These are phyloP conservation scores for Achatina immaculata DNA, from an alignment of 1,140 invertebrate genomes.

Conservation along the genomic window DNA sequence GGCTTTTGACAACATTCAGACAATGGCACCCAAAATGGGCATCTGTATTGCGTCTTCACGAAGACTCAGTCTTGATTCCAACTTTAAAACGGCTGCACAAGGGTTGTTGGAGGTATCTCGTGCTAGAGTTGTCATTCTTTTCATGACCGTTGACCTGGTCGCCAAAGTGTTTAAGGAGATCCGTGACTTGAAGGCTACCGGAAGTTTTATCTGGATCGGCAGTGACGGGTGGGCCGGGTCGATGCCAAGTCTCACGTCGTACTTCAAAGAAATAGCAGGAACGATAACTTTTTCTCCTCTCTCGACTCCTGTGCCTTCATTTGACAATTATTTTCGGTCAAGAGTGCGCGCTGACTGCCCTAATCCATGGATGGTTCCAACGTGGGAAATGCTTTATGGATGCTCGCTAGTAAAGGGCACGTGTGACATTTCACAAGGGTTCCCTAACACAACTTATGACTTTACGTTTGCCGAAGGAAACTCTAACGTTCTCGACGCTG, in stretches of 20 bases:
- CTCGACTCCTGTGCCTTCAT: conserved; percentile 44
- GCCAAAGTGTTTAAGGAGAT: conserved; percentile 71
- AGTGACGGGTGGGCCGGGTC: conserved; percentile 83
- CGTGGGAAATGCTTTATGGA: background rate
- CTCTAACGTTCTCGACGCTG: conserved; percentile 85
- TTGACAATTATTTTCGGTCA: conserved; percentile 45
- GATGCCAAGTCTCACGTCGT: conserved; percentile 76
- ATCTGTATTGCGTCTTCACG: conserved; percentile 75
- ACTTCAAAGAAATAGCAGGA: conserved; percentile 80
- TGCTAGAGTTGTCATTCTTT: conserved; percentile 78
- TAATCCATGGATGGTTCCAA: background rate
- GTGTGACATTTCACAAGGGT: background rate
- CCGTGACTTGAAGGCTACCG: conserved; percentile 59
- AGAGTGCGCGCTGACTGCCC: background rate
- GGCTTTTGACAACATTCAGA: conserved; percentile 54
- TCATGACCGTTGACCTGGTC: conserved; percentile 79
- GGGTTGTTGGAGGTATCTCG: conserved; percentile 22
- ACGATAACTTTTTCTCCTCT: conserved; percentile 80
- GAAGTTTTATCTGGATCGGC: conserved; percentile 80
- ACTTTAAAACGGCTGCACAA: conserved; percentile 40
- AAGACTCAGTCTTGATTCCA: conserved; percentile 74
- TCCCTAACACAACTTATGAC: conserved; percentile 74
- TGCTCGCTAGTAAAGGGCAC: background rate
- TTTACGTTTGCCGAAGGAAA: conserved; percentile 73
- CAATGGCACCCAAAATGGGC: conserved; percentile 1